These are phyloP conservation scores for Microtus pennsylvanicus DNA, from an alignment of 2,113 vertebrate genomes.

Conservation along the genomic window DNA sequence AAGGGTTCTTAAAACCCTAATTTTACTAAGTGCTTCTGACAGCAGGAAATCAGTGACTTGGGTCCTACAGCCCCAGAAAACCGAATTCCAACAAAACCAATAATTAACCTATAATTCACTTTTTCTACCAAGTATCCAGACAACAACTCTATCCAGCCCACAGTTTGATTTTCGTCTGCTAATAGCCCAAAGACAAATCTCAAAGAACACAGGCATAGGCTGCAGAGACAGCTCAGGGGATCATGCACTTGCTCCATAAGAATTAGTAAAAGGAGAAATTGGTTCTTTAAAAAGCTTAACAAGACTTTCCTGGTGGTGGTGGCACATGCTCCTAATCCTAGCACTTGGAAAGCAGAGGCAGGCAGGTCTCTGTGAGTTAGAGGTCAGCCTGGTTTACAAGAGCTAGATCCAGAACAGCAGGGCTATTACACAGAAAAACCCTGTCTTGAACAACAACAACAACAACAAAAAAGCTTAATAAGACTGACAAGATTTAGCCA, in stretches of 20 bases:
- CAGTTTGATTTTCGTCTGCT: neutral
- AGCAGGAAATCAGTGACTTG: neutral
- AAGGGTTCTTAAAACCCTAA: neutral
- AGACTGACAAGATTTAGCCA: neutral
- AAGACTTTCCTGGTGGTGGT: neutral
- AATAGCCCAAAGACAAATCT: neutral
- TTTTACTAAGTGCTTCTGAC: neutral
- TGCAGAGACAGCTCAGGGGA: neutral
- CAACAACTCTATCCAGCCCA: neutral
- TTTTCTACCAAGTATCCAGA: neutral
- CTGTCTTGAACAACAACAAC: too few relatives aligned
- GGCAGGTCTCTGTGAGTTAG: too few relatives aligned
- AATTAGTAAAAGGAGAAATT: neutral
- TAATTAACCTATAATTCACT: neutral
- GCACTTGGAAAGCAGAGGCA: too few relatives aligned
- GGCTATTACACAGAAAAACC: too few relatives aligned
- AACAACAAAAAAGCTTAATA: neutral
- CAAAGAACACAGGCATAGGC: neutral
- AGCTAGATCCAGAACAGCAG: too few relatives aligned
- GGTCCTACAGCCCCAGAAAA: neutral
- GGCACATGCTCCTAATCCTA: too few relatives aligned
- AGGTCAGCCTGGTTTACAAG: too few relatives aligned
- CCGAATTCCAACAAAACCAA: neutral
- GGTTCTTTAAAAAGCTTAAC: neutral
- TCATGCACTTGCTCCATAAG: neutral